Base-by-base conservation (phyloP, 2,888 invertebrate species). In the Drosophila sordidapex region DNA sequence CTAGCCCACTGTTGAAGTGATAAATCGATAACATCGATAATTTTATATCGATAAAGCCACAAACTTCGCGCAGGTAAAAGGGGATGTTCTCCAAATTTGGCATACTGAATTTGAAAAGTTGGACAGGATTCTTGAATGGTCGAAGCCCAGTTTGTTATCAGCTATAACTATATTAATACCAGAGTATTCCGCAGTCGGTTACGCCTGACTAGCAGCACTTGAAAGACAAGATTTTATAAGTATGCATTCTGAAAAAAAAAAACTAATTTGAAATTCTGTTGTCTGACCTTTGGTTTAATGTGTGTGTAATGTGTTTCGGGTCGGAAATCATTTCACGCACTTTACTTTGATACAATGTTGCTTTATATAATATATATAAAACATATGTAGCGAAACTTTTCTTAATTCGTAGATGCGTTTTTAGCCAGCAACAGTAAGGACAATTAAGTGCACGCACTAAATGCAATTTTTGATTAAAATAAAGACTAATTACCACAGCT, bases 401-500 rank as follows among this genome's bases (percentile, higher is more conserved):
- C 10, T 6, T 18, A 18, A 25, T 33, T 25, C 4, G 11, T 31
- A 21, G 27, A 40, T 21, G 4, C 4, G 29, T 31, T 57, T 29
- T 29, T 29, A 6, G 29, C 38, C 13, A 27, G 33, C 15, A 27
- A 43, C 46, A 25, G 13, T 25, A 8, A 51, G 36, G n/a, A 36
- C 29, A 35, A 68, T 66, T 68, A 66, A n/a, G 40, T 29, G 40
- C 68, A 66, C 56, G 68, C 68, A 65, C 49, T 65, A 15, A 25
- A 40, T 49, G 49, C 29, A 51, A 48, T 49, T 58, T 52, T 62
- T 35, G 58, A 62, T 68, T 64, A 38, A 54, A 76, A 68, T 68
- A 18, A 35, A 74, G 58, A 64, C 74, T 74, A 64, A 78, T 78
- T 70, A 67, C 25, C 29, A 64, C 33, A 67, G 66, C 52, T 33